Base-by-base conservation (phyloP, 1,140 invertebrate genomes). In the Calosoma granatense region DNA sequence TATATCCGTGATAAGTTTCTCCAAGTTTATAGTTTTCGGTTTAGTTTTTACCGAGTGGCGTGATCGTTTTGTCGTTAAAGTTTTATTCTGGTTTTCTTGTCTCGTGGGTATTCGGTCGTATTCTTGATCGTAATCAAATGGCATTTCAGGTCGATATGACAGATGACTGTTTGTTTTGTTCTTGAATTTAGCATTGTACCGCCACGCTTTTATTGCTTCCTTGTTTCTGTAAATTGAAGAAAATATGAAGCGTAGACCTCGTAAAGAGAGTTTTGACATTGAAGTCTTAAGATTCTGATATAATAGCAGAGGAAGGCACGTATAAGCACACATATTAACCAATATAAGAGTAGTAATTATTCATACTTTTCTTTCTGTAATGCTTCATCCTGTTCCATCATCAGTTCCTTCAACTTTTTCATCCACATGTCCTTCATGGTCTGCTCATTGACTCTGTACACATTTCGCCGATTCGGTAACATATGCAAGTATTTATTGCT, bases 291-390 rank as follows among this genome's bases (percentile, higher is more conserved):
- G n/a, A n/a, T n/a, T n/a, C n/a, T n/a, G n/a, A n/a, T n/a, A n/a
- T n/a, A n/a, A n/a, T n/a, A n/a, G n/a, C n/a, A n/a, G n/a, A n/a
- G n/a, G n/a, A n/a, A n/a, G n/a, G n/a, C n/a, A n/a, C n/a, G n/a
- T n/a, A n/a, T n/a, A n/a, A n/a, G n/a, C n/a, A n/a, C n/a, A n/a
- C n/a, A n/a, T n/a, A n/a, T n/a, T n/a, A n/a, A n/a, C n/a, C n/a
- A n/a, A n/a, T n/a, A n/a, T n/a, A n/a, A n/a, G n/a, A n/a, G n/a
- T n/a, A n/a, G n/a, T n/a, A n/a, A n/a, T n/a, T n/a, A n/a, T n/a
- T n/a, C n/a, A n/a, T 63, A 69, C 67, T 56, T 61, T 63, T 70
- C 67, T 58, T 69, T 64, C 59, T 70, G 66, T 20, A 70, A 43
- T 41, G 69, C 67, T 51, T 60, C 60, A 57, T 69, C 65, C 54